Evolutionary conservation across 2,797 vertebrate genomes (phyloP).

Genomic region (Myripristis jacobus): DNA sequence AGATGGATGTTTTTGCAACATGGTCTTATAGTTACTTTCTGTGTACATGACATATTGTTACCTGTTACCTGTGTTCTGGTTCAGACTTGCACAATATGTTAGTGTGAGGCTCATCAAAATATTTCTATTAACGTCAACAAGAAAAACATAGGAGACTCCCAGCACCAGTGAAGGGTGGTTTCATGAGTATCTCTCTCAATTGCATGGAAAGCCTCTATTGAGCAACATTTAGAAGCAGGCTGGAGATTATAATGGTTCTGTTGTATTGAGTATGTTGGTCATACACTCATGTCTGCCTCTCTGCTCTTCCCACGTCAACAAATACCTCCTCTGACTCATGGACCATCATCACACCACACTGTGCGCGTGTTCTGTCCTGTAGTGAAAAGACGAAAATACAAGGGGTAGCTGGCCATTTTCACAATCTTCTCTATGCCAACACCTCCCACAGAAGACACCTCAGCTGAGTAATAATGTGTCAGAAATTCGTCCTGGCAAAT

Average conservation of each 20-base stretch:
- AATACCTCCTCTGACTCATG: constrained; percentile 71
- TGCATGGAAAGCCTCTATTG: constrained; percentile 37
- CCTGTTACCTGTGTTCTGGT: constrained; percentile 25
- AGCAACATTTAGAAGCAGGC: constrained; percentile 47
- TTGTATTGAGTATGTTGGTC: constrained; percentile 35
- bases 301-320: constrained; percentile 65
- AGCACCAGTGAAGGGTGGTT: constrained; percentile 34
- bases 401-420: constrained; percentile 36
- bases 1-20: too few relatives aligned
- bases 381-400: constrained; percentile 37
- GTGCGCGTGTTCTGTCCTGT: constrained; percentile 39
- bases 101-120: constrained; percentile 8
- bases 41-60: background rate
- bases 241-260: constrained; percentile 48
- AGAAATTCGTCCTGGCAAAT: constrained; percentile 38
- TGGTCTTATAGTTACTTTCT: background rate
- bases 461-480: constrained; percentile 29
- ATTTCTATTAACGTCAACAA: constrained; percentile 10
- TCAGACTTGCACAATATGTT: background rate
- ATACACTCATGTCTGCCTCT: constrained; percentile 43
- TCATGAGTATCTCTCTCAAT: constrained; percentile 19
- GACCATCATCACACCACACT: constrained; percentile 55
- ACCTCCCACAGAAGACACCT: constrained; percentile 38
- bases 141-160: constrained; percentile 56
- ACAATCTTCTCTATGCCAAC: constrained; percentile 10